Conservation (phyloP, 2,797 vertebrate species). For the Syngnathus acus region DNA sequence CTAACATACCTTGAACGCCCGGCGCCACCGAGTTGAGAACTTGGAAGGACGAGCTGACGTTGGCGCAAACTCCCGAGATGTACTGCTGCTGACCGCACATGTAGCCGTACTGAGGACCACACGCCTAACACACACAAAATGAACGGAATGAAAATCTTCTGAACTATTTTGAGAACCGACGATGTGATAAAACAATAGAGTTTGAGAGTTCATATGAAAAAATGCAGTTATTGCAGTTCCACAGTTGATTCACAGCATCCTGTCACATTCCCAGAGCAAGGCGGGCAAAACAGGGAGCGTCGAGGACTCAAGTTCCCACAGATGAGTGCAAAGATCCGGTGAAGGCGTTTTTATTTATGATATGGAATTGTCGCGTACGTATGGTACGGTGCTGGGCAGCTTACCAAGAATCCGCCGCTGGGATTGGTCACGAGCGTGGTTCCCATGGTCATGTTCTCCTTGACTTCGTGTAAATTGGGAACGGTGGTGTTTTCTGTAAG, state of each 20-base stretch:
- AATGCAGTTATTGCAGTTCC: conserved; percentile 18
- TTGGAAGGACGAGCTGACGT: conserved; percentile 88
- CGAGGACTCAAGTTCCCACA: conserved; percentile 18
- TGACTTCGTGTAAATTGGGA: conserved; percentile 86
- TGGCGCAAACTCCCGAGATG: conserved; percentile 90
- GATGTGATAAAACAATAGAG: conserved; percentile 2
- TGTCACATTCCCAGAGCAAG: conserved; percentile 36
- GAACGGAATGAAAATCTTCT: neutral
- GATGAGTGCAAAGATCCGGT: conserved; percentile 29
- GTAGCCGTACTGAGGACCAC: conserved; percentile 94
- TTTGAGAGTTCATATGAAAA: conserved; percentile 14
- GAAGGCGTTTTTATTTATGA: conserved; percentile 22
- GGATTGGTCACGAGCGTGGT: conserved; percentile 91
- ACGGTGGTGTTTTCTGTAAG: conserved; percentile 83
- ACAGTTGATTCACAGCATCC: conserved; percentile 31
- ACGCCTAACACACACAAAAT: conserved; percentile 73
- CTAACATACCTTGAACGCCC: conserved; percentile 47
- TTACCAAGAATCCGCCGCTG: conserved; percentile 93
- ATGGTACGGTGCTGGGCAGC: neutral
- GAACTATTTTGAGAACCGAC: neutral
- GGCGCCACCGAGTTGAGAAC: conserved; percentile 83
- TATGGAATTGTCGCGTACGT: conserved; percentile 17
- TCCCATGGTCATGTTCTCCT: conserved; percentile 99
- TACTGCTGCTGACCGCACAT: conserved; percentile 89
- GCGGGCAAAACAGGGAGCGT: conserved; percentile 21